Evolutionary conservation across 1,140 invertebrate genomes (phyloP), one percentile per base, ranked within the genome.

Genomic region (Oscheius sp.): DNA sequence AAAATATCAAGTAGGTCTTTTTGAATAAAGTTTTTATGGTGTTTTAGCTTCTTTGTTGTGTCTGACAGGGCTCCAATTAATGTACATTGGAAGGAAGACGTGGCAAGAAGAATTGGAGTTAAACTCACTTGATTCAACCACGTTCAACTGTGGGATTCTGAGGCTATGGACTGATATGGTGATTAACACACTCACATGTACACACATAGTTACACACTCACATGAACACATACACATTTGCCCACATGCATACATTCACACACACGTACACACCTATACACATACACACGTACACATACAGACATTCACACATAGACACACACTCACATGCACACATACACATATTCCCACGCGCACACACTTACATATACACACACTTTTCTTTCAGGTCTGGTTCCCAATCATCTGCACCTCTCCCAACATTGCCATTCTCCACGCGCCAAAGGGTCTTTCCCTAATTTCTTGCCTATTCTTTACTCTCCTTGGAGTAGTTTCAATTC

Each of bases 61-160:
- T n/a, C 4, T 34, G 0, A 36, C 49, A 4, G 1, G 23, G 15
- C 49, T 68, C 15, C 67, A 68, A 42, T 31, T 68, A 0, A 23
- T 68, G 1, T 68, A 68, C 26, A 71, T 71, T 29, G 46, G 49
- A 4, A n/a, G 38, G 52, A 61, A 38, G 10, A 34, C 58, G 34
- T 71, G 61, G 68, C 58, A 71, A 34, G 68, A 71, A 34, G 34
- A 71, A 18, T 58, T 71, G 38, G 58, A 68, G 29, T n/a, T 59
- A 26, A 68, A 68, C 20, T 68, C 67, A 1, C 35, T 68, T 1
- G 67, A 68, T 55, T 45, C 49, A 0, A 59, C 35, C 29, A 32
- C 32, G 18, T 38, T 35, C 31, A 55, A 61, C 23, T 59, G 23
- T 36, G 67, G 67, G 18, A 36, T 68, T 38, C 45, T 58, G 3